A percentile compares a stretch with the other conserved stretches of the same genome.
Conservation (phyloP, 2,113 vertebrate species). For the Globicephala melas region DNA sequence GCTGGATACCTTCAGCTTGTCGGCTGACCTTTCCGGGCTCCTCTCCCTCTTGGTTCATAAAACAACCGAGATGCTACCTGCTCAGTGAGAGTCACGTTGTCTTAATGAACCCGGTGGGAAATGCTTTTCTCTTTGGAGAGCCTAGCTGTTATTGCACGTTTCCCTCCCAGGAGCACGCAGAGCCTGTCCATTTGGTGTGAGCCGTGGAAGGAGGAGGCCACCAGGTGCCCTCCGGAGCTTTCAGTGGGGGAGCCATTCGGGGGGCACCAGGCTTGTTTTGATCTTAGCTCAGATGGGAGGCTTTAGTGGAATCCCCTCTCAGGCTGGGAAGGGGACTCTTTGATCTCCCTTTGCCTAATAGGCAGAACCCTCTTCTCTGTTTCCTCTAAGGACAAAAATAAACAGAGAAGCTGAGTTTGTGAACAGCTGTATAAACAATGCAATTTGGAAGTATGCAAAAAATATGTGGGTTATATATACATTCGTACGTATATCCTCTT, state of each 20-base stretch:
- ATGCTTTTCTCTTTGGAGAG: neutral
- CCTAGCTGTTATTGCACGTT: neutral
- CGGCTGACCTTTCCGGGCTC: neutral
- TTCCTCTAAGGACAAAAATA: slow-evolving; percentile 78
- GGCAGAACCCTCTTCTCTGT: slow-evolving; percentile 67
- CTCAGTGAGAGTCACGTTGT: neutral
- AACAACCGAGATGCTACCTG: neutral
- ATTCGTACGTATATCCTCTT: slow-evolving; percentile 32
- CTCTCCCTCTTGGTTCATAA: neutral
- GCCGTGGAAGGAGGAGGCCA: slow-evolving; percentile 48
- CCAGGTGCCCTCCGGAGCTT: slow-evolving; percentile 65
- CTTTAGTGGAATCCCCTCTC: slow-evolving; percentile 50
- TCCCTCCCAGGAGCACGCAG: neutral
- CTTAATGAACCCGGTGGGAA: neutral
- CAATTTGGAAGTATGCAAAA: slow-evolving; percentile 67
- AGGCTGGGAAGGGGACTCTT: slow-evolving; percentile 58
- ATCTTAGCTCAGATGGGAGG: slow-evolving; percentile 65
- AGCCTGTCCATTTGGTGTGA: slow-evolving; percentile 65
- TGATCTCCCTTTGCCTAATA: slow-evolving; percentile 73
- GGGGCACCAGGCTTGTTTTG: slow-evolving; percentile 61
- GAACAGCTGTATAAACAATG: slow-evolving; percentile 77
- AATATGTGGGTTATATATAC: slow-evolving; percentile 64
- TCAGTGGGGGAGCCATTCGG: neutral
- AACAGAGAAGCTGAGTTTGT: slow-evolving; percentile 71
- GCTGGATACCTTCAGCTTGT: neutral